phyloP scores from a whole-genome alignment of 2,797 vertebrate genomes.

The Apodemus agrarius region DNA sequence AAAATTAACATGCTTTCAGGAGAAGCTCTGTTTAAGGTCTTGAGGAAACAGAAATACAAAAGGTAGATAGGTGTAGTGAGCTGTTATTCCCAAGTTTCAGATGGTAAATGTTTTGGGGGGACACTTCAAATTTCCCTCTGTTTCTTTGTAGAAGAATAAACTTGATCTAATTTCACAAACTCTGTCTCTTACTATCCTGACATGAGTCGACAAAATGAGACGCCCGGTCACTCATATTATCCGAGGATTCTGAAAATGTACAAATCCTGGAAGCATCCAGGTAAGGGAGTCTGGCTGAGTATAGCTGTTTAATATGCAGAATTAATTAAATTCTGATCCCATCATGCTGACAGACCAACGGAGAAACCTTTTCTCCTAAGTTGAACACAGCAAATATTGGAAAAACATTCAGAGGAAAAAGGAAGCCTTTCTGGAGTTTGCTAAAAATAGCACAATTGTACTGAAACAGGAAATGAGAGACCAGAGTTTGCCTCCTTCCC shows the following conservation, averaged over 20 bases:
- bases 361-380: slow-evolving; percentile 14
- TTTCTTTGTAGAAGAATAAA: slow-evolving; percentile 4
- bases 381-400: not conserved
- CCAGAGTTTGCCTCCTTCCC: not conserved
- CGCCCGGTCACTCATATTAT: not conserved
- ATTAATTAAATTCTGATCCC: slow-evolving; percentile 68
- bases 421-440: slow-evolving; percentile 52
- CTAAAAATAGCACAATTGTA: slow-evolving; percentile 56
- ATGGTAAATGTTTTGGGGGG: not conserved
- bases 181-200: not conserved
- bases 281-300: slow-evolving; percentile 47
- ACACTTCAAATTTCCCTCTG: not conserved
- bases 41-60: not conserved
- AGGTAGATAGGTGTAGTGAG: not conserved
- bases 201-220: slow-evolving; percentile 16
- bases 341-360: not conserved
- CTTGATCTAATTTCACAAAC: slow-evolving; percentile 11
- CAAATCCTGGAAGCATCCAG: not conserved
- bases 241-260: slow-evolving; percentile 19
- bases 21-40: slow-evolving; percentile 10
- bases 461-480: slow-evolving; percentile 38
- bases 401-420: slow-evolving; percentile 42
- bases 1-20: slow-evolving; percentile 27
- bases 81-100: not conserved
- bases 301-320: slow-evolving; percentile 63